phyloP scores from a whole-genome alignment of 2,797 vertebrate species.

The Acanthurus leucopareius region DNA sequence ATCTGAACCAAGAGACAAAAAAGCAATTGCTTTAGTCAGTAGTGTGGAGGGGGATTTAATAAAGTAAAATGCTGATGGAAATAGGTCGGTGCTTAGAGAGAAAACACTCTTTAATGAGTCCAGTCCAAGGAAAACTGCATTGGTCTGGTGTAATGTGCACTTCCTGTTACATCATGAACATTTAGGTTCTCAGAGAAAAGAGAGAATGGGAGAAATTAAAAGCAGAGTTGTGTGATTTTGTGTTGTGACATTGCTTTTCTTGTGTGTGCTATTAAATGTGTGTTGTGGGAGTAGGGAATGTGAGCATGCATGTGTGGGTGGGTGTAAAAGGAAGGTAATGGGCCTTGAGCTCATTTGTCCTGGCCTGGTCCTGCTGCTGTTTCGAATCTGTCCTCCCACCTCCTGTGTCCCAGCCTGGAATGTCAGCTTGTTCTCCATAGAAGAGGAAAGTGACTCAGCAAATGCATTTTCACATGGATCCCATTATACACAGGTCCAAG shows the following conservation, averaged over 20 bases:
- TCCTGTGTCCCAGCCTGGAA: slow-evolving; percentile 74
- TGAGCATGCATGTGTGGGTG: slow-evolving; percentile 68
- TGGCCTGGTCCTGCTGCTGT: slow-evolving; percentile 72
- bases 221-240: slow-evolving; percentile 41
- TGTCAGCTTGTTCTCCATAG: slow-evolving; percentile 66
- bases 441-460: slow-evolving; percentile 71
- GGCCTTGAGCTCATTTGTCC: slow-evolving; percentile 76
- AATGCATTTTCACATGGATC: slow-evolving; percentile 58
- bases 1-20: slow-evolving; percentile 51
- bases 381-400: slow-evolving; percentile 80
- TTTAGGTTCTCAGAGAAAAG: slow-evolving; percentile 45
- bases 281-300: slow-evolving; percentile 68
- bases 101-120: slow-evolving; percentile 70
- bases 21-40: slow-evolving; percentile 40
- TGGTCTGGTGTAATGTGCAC: slow-evolving; percentile 59
- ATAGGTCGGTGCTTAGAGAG: slow-evolving; percentile 72
- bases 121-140: slow-evolving; percentile 59
- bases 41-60: slow-evolving; percentile 63
- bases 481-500: slow-evolving; percentile 14
- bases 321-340: slow-evolving; percentile 74
- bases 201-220: slow-evolving; percentile 47
- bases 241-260: slow-evolving; percentile 66
- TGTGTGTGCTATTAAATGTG: slow-evolving; percentile 66
- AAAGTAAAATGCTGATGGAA: slow-evolving; percentile 69
- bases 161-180: slow-evolving; percentile 76